Evolutionary conservation across 2,113 vertebrate genomes (phyloP), one percentile per base, ranked within the genome.

Genomic region (Chloebia gouldiae): DNA sequence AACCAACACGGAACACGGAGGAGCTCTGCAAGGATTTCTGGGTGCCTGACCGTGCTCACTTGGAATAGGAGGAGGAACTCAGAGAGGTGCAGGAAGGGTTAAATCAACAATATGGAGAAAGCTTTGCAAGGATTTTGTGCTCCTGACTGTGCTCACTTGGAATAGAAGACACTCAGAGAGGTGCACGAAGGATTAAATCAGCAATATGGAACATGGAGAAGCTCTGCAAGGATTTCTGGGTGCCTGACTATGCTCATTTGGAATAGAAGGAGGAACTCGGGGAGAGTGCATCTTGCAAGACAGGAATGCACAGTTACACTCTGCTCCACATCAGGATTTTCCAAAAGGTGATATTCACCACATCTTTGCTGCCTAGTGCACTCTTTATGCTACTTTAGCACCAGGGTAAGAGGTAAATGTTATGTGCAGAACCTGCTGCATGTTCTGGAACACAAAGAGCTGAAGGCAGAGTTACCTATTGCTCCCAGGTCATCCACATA

Each of bases 401-500:
- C 8, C 0, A 13, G n/a, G 15, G 4, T 8, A 4, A 40, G 66
- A 63, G 23, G 23, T 1, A 2, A 85, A 2, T 2, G 6, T 30
- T 11, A 7, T 0, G 5, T 17, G 60, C 60, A 79, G 31, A 5
- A 10, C 4, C 15, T n/a, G 53, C 35, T 39, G 47, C 13, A 2
- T 0, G 5, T 3, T 21, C 17, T 3, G 39, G 25, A 69, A 15
- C 4, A 16, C 57, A 4, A 23, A 10, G 9, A 77, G 68, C 6
- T 28, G 27, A 39, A 47, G 2, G 85, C 50, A 45, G 15, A 51
- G 96, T 98, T 97, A 99, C 99, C 99, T 77, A 99, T 86, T 5
- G 98, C 97, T 31, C 99, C 99, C 97, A 99, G 79, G 90, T 99
- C 98, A 75, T 99, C 99, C 19, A 99, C 98, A 1, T 99, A 99